Evolutionary conservation across 2,113 vertebrate species (phyloP).

Genomic region (Gopherus evgoodei): DNA sequence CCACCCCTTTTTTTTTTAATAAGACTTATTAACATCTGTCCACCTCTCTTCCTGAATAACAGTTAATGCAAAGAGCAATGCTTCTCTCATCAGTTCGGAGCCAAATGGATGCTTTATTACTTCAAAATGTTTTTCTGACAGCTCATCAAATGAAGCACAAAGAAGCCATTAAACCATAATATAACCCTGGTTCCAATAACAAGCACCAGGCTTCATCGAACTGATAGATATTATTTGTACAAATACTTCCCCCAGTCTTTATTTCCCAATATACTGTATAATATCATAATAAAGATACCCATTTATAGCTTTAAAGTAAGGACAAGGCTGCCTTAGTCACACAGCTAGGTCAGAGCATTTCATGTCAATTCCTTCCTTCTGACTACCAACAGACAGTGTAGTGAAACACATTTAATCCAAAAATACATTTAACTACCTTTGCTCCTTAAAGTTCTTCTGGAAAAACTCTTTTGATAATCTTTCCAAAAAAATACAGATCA

Average conservation of each 20-base stretch:
- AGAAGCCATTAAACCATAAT: constrained; percentile 77
- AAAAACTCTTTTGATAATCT: background rate
- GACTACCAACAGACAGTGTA: background rate
- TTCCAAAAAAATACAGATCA: background rate
- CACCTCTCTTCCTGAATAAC: constrained; percentile 77
- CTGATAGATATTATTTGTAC: constrained; percentile 1
- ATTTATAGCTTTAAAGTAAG: background rate
- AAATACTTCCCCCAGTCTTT: background rate
- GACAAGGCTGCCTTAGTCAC: background rate
- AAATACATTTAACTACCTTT: background rate
- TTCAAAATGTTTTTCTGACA: constrained; percentile 78
- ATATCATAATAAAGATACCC: background rate
- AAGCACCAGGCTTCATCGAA: constrained; percentile 23
- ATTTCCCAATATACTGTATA: background rate
- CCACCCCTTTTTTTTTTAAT: constrained; percentile 45
- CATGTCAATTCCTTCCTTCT: background rate
- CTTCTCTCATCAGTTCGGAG: constrained; percentile 71
- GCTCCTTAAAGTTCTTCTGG: background rate
- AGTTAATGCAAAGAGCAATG: constrained; percentile 79
- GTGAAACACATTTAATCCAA: background rate
- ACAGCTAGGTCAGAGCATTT: background rate
- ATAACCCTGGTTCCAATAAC: constrained; percentile 46
- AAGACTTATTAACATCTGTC: constrained; percentile 72
- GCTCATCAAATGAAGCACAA: constrained; percentile 74
- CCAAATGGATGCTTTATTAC: constrained; percentile 79